phyloP scores from a whole-genome alignment of 2,888 invertebrate genomes.

The Spisula subtruncata region DNA sequence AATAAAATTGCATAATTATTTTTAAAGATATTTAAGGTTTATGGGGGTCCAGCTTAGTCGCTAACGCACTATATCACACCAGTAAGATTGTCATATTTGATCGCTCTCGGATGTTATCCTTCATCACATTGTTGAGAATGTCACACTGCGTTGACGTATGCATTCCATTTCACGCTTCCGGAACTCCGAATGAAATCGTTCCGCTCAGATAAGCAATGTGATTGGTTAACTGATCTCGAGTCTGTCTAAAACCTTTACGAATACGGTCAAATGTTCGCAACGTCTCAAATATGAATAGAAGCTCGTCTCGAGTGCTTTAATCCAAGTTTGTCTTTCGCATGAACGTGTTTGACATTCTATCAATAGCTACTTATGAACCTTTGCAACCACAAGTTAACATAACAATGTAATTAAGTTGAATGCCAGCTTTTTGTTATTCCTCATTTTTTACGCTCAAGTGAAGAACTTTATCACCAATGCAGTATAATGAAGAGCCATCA shows the following conservation, averaged over 20 bases:
- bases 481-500: slow-evolving; percentile 4
- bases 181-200: slow-evolving; percentile 68
- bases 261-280: slow-evolving; percentile 58
- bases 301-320: not conserved
- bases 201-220: slow-evolving; percentile 67
- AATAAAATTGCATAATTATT: too few species aligned
- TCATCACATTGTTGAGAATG: slow-evolving; percentile 42
- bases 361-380: slow-evolving; percentile 17
- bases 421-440: slow-evolving; percentile 21
- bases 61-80: too few species aligned
- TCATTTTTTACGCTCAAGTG: not conserved
- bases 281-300: slow-evolving; percentile 35
- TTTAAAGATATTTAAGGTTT: too few species aligned
- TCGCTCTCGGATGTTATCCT: slow-evolving; percentile 46
- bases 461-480: not conserved
- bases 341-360: slow-evolving; percentile 17
- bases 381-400: not conserved
- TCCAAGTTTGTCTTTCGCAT: slow-evolving; percentile 27
- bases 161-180: slow-evolving; percentile 70
- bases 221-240: slow-evolving; percentile 63
- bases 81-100: slow-evolving; percentile 53
- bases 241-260: slow-evolving; percentile 48
- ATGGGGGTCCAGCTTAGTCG: too few species aligned
- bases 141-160: slow-evolving; percentile 65
- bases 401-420: slow-evolving; percentile 14